Conservation (phyloP, 2,888 invertebrate genomes). For the Tricholauxania praeusta region DNA sequence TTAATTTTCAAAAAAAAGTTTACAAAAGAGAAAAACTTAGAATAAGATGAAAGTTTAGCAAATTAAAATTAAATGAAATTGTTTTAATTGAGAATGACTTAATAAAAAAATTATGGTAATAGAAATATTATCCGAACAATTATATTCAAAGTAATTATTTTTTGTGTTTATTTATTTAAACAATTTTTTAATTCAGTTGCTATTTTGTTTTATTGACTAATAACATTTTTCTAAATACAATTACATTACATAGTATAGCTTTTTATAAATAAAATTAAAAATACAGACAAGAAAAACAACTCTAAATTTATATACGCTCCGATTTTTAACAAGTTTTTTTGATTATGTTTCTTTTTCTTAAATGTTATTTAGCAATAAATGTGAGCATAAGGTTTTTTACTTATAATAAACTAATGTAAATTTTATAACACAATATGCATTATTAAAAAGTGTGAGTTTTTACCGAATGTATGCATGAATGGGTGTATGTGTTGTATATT, state of each 20-base stretch:
- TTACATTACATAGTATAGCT: slow-evolving; percentile 3
- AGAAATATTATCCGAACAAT: no score
- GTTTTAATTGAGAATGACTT: no score
- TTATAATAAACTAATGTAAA: neutral
- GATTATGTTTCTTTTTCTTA: slow-evolving; percentile 33
- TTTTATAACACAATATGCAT: neutral
- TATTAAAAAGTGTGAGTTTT: neutral
- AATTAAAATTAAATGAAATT: slow-evolving; percentile 3
- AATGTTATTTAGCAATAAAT: slow-evolving; percentile 37
- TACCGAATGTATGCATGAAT: neutral
- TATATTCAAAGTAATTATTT: no score
- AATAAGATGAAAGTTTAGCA: neutral
- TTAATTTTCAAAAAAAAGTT: neutral
- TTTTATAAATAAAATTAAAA: neutral
- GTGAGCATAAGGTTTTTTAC: slow-evolving; percentile 44
- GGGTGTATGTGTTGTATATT: slow-evolving; percentile 2
- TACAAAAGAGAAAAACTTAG: slow-evolving; percentile 5
- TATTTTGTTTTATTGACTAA: slow-evolving; percentile 9
- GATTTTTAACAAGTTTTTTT: slow-evolving; percentile 10
- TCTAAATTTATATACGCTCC: neutral
- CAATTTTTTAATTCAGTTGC: neutral
- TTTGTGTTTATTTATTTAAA: no score
- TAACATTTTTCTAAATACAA: neutral
- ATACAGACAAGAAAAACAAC: no score
- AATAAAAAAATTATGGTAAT: no score